Percentiles rank a stretch among this genome's conserved stretches.
phyloP scores from a whole-genome alignment of 1,140 invertebrate species.

The Zaprionus davidi region DNA sequence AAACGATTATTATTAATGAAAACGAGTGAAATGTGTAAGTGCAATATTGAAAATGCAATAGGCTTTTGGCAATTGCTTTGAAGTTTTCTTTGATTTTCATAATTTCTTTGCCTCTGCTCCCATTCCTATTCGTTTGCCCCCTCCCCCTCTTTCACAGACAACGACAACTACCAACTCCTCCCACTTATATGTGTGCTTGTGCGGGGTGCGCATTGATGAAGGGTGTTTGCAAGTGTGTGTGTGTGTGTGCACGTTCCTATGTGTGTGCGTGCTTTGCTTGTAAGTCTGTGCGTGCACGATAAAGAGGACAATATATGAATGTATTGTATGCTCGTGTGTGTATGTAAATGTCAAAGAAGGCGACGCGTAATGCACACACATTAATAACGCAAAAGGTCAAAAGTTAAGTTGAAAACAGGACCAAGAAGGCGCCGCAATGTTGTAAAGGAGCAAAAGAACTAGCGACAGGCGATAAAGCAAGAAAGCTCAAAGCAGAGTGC shows the following conservation, averaged over 20 bases:
- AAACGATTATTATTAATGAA: slow-evolving; percentile 80
- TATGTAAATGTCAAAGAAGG: slow-evolving; percentile 64
- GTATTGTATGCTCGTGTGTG: slow-evolving; percentile 32
- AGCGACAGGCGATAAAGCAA: slow-evolving; percentile 22
- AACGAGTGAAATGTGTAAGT: slow-evolving; percentile 79
- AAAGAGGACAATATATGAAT: slow-evolving; percentile 53
- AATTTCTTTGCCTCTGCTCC: slow-evolving; percentile 55
- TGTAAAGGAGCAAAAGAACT: slow-evolving; percentile 43
- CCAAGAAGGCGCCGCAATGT: slow-evolving; percentile 53
- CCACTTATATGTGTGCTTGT: slow-evolving; percentile 75
- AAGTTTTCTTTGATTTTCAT: slow-evolving; percentile 64
- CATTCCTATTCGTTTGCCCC: slow-evolving; percentile 10
- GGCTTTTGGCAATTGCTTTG: slow-evolving; percentile 32
- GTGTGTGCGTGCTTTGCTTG: slow-evolving; percentile 25
- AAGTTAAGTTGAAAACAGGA: slow-evolving; percentile 66
- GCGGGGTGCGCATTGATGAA: slow-evolving; percentile 72
- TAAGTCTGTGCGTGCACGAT: slow-evolving; percentile 64
- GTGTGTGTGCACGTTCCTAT: slow-evolving; percentile 26
- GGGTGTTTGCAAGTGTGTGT: slow-evolving; percentile 53
- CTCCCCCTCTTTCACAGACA: slow-evolving; percentile 38
- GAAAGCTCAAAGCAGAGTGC: slow-evolving; percentile 38
- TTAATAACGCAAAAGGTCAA: slow-evolving; percentile 78
- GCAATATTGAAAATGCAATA: slow-evolving; percentile 45
- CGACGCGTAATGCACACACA: slow-evolving; percentile 65
- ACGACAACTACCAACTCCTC: slow-evolving; percentile 63